Percentiles rank a stretch among this genome's conserved stretches.
Evolutionary conservation across 2,797 vertebrate genomes (phyloP).

Genomic region (Champsocephalus esox): DNA sequence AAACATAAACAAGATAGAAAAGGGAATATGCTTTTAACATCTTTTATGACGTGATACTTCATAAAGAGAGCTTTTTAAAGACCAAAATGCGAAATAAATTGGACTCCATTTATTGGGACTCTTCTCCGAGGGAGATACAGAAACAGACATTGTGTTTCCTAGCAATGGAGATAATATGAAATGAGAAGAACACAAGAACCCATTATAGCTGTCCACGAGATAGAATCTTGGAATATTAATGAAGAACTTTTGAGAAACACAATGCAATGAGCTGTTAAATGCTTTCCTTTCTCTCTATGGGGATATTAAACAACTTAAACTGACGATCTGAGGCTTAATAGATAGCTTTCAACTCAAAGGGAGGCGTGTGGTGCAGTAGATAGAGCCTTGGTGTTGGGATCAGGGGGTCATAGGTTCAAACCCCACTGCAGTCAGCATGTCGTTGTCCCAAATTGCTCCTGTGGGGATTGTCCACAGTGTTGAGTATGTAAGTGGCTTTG

Average conservation of each 20-base stretch:
- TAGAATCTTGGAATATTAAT: conserved; percentile 36
- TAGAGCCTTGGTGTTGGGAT: no score
- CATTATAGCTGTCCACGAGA: conserved; percentile 16
- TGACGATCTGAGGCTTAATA: conserved; percentile 20
- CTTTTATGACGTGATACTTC: background rate
- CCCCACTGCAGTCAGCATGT: no score
- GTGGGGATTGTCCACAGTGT: no score
- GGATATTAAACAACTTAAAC: conserved; percentile 18
- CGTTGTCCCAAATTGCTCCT: no score
- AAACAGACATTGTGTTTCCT: background rate
- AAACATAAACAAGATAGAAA: background rate
- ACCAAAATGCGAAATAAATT: conserved; percentile 7
- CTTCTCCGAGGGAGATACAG: background rate
- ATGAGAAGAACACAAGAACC: conserved; percentile 5
- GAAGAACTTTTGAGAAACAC: conserved; percentile 20
- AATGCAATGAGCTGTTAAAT: conserved; percentile 22
- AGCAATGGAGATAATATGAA: conserved; percentile 22
- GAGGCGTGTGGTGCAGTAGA: no score
- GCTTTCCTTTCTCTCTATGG: conserved; percentile 14
- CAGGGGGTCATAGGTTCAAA: no score
- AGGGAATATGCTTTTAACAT: background rate
- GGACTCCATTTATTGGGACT: background rate
- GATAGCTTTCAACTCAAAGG: background rate
- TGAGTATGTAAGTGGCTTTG: no score
- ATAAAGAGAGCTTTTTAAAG: background rate